Evolutionary conservation across 2,888 invertebrate genomes (phyloP).

Genomic region (Cheilosia vulpina): DNA sequence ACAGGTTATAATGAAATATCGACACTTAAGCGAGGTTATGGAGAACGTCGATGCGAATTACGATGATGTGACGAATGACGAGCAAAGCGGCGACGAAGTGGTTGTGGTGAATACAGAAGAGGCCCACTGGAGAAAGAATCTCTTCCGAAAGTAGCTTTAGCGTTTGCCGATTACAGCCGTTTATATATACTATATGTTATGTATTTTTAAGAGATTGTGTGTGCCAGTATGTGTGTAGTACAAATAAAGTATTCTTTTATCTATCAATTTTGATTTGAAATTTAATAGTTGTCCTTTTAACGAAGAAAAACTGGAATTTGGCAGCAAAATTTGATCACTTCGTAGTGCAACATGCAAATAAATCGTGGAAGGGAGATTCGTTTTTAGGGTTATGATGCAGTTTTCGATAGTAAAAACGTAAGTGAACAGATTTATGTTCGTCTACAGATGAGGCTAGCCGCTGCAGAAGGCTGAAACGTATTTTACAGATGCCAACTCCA

Average conservation of each 20-base stretch:
- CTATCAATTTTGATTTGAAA: neutral
- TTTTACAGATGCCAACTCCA: no score
- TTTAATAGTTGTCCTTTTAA: no score
- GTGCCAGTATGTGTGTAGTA: slow-evolving; percentile 53
- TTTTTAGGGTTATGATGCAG: no score
- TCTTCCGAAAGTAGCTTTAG: slow-evolving; percentile 53
- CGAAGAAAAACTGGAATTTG: no score
- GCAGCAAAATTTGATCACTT: no score
- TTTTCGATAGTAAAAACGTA: no score
- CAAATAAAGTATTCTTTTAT: slow-evolving; percentile 39
- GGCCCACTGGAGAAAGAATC: slow-evolving; percentile 76
- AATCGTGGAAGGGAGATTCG: no score
- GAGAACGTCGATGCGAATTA: slow-evolving; percentile 39
- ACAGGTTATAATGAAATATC: slow-evolving; percentile 75
- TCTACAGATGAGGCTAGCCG: no score
- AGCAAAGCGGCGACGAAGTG: slow-evolving; percentile 53
- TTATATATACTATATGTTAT: neutral
- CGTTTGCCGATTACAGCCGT: neutral
- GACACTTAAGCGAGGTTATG: slow-evolving; percentile 71
- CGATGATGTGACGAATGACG: slow-evolving; percentile 25
- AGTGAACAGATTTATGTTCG: no score
- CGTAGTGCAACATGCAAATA: no score
- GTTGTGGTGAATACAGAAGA: slow-evolving; percentile 75
- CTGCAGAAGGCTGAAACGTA: no score
- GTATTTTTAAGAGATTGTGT: neutral